These are phyloP conservation scores for Heliconius melpomene DNA, from an alignment of 1,140 invertebrate genomes.

Conservation along the genomic window DNA sequence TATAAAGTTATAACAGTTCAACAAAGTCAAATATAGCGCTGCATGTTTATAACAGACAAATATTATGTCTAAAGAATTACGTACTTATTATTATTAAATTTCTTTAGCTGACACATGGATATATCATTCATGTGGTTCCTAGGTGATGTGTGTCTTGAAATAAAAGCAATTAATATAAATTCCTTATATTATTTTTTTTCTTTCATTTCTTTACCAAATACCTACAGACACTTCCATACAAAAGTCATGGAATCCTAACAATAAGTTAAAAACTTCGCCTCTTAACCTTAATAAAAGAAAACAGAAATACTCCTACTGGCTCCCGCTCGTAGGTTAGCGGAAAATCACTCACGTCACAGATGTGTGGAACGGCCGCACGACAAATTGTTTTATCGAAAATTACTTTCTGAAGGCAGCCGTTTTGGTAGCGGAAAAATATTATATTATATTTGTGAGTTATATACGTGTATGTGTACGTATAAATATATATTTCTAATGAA, in stretches of 20 bases:
- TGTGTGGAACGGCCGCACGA: conserved; percentile 45
- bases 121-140: too few species aligned
- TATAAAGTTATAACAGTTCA: too few species aligned
- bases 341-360: conserved; percentile 44
- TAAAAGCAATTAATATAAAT: neutral
- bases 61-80: too few species aligned
- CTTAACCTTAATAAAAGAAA: conserved; percentile 38
- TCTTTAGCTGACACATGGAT: too few species aligned
- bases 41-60: too few species aligned
- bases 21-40: too few species aligned
- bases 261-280: conserved; percentile 9
- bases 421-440: conserved; percentile 21
- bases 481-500: too few species aligned
- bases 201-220: neutral
- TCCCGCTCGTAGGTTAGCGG: conserved; percentile 20
- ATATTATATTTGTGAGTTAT: conserved; percentile 16
- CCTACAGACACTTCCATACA: neutral
- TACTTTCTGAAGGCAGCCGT: conserved; percentile 42
- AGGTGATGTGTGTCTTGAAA: too few species aligned
- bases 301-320: conserved; percentile 26
- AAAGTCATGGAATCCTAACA: neutral
- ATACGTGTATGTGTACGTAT: neutral
- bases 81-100: too few species aligned
- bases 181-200: neutral
- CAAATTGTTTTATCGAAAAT: conserved; percentile 54